phyloP scores from a whole-genome alignment of 1,140 invertebrate species.

The Trichoplusia ni region DNA sequence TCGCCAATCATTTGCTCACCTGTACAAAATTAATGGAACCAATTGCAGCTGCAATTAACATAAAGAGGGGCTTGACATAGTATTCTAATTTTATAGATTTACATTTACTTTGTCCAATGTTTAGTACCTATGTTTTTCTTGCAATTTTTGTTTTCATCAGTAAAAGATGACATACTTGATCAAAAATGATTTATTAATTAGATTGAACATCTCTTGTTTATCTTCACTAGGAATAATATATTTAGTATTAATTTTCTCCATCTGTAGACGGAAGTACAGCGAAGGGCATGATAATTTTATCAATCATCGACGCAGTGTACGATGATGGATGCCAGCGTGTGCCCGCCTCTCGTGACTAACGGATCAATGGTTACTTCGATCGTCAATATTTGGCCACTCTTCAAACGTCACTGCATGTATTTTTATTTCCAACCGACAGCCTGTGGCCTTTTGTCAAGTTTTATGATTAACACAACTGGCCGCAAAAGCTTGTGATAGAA shows the following conservation, averaged over 20 bases:
- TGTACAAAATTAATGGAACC: slow-evolving; percentile 62
- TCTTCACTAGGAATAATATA: too few relatives aligned
- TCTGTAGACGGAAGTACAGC: slow-evolving; percentile 26
- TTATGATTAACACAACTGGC: not conserved
- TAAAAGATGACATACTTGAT: too few relatives aligned
- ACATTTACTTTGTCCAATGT: too few relatives aligned
- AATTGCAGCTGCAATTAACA: slow-evolving; percentile 42
- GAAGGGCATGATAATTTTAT: slow-evolving; percentile 26
- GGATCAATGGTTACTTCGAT: slow-evolving; percentile 52
- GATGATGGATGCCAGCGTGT: slow-evolving; percentile 41
- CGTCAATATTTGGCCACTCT: slow-evolving; percentile 62
- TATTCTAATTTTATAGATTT: not conserved
- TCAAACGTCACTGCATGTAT: slow-evolving; percentile 62
- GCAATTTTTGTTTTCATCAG: too few relatives aligned
- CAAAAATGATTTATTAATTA: too few relatives aligned
- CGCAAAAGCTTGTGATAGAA: not conserved
- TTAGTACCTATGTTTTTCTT: too few relatives aligned
- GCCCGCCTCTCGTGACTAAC: slow-evolving; percentile 43
- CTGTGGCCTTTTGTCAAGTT: slow-evolving; percentile 40
- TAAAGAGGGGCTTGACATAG: slow-evolving; percentile 32
- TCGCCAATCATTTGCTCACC: slow-evolving; percentile 72
- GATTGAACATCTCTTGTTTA: too few relatives aligned
- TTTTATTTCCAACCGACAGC: slow-evolving; percentile 51
- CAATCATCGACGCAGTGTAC: slow-evolving; percentile 21
- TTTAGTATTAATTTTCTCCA: too few relatives aligned